Conservation (phyloP, 2,888 invertebrate genomes). For the Agonopterix heracliana region DNA sequence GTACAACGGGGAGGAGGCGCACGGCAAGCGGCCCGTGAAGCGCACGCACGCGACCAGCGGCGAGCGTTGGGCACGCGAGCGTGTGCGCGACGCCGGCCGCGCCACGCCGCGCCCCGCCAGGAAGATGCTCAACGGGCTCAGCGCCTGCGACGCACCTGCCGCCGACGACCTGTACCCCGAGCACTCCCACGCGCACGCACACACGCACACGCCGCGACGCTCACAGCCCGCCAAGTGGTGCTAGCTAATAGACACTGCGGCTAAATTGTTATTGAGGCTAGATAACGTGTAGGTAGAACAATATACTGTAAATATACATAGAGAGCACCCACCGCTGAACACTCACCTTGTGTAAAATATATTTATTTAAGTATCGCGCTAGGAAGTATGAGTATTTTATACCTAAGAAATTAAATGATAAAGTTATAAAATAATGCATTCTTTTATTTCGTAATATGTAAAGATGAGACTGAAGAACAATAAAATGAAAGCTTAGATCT, state of each 20-base stretch:
- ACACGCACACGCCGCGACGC: slow-evolving; percentile 27
- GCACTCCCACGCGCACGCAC: slow-evolving; percentile 28
- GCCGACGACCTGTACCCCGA: slow-evolving; percentile 62
- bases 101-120: slow-evolving; percentile 59
- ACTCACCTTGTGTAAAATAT: slow-evolving; percentile 31
- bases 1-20: slow-evolving; percentile 65
- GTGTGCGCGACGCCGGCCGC: slow-evolving; percentile 40
- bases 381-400: too few relatives aligned
- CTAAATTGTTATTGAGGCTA: neutral
- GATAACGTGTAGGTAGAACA: neutral
- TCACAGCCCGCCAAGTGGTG: slow-evolving; percentile 43
- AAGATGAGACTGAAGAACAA: too few relatives aligned
- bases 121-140: slow-evolving; percentile 39
- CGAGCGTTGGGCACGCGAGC: slow-evolving; percentile 45
- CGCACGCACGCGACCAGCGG: slow-evolving; percentile 59
- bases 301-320: slow-evolving; percentile 32
- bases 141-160: slow-evolving; percentile 28
- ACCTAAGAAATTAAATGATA: too few relatives aligned
- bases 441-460: neutral
- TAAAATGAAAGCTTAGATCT: too few relatives aligned
- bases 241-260: slow-evolving; percentile 19
- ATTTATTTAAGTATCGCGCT: neutral
- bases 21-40: slow-evolving; percentile 77
- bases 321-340: slow-evolving; percentile 53
- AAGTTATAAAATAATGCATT: too few relatives aligned